phyloP scores from a whole-genome alignment of 2,113 vertebrate genomes.

The Pygoscelis antarcticus region DNA sequence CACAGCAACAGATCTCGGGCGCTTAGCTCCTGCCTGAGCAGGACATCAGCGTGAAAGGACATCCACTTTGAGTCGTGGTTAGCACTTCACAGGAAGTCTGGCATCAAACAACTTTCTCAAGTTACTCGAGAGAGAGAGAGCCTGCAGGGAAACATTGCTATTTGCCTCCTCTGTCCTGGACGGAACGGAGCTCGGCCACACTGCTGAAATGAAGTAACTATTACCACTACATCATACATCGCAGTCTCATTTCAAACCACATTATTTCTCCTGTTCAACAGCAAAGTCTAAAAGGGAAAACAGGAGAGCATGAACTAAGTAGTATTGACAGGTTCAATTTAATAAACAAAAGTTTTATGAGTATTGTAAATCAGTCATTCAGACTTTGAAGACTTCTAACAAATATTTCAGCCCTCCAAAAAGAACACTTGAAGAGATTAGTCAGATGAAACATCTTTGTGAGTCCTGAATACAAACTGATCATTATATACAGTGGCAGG shows the following conservation, averaged over 20 bases:
- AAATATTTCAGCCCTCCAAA: neutral
- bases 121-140: neutral
- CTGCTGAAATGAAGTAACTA: neutral
- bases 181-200: accelerated
- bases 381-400: neutral
- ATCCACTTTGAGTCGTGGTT: neutral
- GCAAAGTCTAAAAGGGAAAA: neutral
- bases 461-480: neutral
- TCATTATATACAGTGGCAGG: neutral
- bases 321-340: neutral
- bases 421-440: neutral
- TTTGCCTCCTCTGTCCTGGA: neutral
- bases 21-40: neutral
- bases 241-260: neutral
- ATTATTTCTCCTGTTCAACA: neutral
- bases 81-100: neutral
- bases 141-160: neutral
- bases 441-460: neutral
- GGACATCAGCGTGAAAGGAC: neutral
- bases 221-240: neutral
- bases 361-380: neutral
- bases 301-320: neutral
- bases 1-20: neutral
- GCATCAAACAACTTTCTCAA: neutral
- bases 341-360: neutral